Evolutionary conservation across 2,113 vertebrate species (phyloP).

Genomic region (Pelvicachromis taeniatus): DNA sequence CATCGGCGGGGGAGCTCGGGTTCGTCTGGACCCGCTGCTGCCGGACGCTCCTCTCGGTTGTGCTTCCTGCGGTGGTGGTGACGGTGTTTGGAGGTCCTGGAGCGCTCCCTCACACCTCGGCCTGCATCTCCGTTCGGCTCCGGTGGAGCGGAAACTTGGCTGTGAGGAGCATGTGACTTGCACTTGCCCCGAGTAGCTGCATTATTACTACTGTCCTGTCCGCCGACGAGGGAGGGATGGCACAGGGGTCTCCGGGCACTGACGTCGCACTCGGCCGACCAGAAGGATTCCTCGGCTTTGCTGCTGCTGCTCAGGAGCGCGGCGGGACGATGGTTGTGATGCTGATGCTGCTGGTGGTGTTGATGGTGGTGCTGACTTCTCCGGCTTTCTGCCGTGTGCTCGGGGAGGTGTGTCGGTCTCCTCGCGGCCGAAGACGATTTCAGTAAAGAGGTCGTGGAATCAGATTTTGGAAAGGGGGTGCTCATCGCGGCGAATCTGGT

Average conservation of each 20-base stretch:
- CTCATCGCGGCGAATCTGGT: conserved; percentile 76
- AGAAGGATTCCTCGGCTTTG: conserved; percentile 60
- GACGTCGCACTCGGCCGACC: conserved; percentile 77
- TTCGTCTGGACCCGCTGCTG: conserved; percentile 3
- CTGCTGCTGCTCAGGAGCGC: conserved; percentile 40
- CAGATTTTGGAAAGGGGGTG: conserved; percentile 85
- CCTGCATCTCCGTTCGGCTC: conserved; percentile 47
- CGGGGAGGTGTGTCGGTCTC: conserved; percentile 55
- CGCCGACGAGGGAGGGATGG: conserved; percentile 73
- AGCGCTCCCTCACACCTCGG: conserved; percentile 54
- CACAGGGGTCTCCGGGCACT: conserved; percentile 91
- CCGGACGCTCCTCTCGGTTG: conserved; percentile 46
- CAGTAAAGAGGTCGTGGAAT: conserved; percentile 86
- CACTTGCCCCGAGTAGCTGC: conserved; percentile 59
- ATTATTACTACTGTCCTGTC: conserved; percentile 56
- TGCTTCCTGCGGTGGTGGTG: conserved; percentile 69
- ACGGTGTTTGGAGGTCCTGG: conserved; percentile 63
- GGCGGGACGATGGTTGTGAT: conserved; percentile 48
- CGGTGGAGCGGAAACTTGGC: conserved; percentile 37
- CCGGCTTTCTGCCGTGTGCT: conserved; percentile 46
- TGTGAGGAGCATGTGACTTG: conserved; percentile 46
- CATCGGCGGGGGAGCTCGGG: conserved; percentile 33
- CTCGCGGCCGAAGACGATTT: conserved; percentile 66
- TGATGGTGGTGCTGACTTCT: conserved; percentile 58
- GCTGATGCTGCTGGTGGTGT: conserved; percentile 61